A percentile compares a stretch with the other conserved stretches of the same genome.
phyloP scores from a whole-genome alignment of 2,113 vertebrate genomes.

The Rhagologus leucostigma region DNA sequence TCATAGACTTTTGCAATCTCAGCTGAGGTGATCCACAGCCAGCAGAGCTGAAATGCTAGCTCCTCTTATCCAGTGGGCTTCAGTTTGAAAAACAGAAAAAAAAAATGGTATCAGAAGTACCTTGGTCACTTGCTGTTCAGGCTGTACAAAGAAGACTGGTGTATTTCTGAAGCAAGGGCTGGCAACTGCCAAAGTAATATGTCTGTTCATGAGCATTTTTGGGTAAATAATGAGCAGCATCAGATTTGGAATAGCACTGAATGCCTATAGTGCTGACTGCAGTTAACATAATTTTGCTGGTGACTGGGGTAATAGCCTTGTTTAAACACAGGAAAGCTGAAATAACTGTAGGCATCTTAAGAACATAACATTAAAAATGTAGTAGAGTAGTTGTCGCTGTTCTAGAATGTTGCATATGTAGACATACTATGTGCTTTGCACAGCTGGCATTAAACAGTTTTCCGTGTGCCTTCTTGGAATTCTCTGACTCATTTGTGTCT shows the following conservation, averaged over 20 bases:
- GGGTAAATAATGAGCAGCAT: background rate
- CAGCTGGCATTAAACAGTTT: accelerated
- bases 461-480: background rate
- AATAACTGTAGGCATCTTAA: background rate
- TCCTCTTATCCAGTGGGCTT: background rate
- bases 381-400: background rate
- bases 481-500: background rate
- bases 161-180: background rate
- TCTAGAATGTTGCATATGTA: background rate
- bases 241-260: background rate
- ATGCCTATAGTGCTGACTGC: background rate
- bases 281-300: background rate
- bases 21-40: background rate
- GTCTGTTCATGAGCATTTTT: background rate
- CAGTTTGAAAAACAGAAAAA: background rate
- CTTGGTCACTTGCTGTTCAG: background rate
- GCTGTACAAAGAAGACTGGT: background rate
- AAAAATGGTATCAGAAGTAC: background rate
- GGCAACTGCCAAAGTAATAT: background rate
- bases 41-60: background rate
- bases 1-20: background rate
- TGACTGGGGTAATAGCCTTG: background rate
- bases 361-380: background rate
- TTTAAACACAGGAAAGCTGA: background rate
- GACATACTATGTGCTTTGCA: accelerated